A percentile compares a stretch with the other conserved stretches of the same genome.
phyloP scores from a whole-genome alignment of 1,140 invertebrate genomes.

The Panagrolaimus sp. region DNA sequence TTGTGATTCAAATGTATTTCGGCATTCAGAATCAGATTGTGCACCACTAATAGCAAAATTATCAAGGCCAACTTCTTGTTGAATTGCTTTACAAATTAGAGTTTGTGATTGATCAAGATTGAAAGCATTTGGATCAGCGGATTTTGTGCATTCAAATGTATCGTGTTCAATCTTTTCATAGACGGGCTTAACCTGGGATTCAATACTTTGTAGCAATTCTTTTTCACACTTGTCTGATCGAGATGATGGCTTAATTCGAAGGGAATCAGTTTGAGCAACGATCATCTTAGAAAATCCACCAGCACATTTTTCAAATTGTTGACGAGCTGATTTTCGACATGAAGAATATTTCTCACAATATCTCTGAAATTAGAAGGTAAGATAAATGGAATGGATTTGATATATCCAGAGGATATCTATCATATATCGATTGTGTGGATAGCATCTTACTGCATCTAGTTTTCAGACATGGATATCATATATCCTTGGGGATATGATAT shows the following conservation, averaged over 20 bases:
- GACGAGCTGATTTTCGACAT: neutral
- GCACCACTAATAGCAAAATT: neutral
- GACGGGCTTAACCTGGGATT: neutral
- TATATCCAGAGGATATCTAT: too few species aligned
- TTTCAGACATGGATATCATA: too few species aligned
- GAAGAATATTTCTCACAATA: constrained; percentile 1
- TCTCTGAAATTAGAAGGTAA: neutral
- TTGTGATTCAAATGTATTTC: neutral
- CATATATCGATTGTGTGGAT: too few species aligned
- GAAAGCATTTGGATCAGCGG: neutral
- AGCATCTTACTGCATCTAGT: too few species aligned
- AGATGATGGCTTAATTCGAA: neutral
- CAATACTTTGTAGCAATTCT: neutral
- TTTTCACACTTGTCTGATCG: neutral
- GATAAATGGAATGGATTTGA: too few species aligned
- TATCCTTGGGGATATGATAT: too few species aligned
- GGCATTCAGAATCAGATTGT: neutral
- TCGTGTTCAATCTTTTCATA: constrained; percentile 2
- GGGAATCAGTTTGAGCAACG: neutral
- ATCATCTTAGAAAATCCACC: neutral
- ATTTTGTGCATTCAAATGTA: constrained; percentile 1
- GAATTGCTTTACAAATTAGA: neutral
- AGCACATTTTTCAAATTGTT: constrained; percentile 1
- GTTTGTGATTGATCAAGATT: neutral
- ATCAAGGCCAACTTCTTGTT: neutral